These are phyloP conservation scores for Pristionchus exspectatus DNA, from an alignment of 2,888 invertebrate genomes.

Conservation along the genomic window DNA sequence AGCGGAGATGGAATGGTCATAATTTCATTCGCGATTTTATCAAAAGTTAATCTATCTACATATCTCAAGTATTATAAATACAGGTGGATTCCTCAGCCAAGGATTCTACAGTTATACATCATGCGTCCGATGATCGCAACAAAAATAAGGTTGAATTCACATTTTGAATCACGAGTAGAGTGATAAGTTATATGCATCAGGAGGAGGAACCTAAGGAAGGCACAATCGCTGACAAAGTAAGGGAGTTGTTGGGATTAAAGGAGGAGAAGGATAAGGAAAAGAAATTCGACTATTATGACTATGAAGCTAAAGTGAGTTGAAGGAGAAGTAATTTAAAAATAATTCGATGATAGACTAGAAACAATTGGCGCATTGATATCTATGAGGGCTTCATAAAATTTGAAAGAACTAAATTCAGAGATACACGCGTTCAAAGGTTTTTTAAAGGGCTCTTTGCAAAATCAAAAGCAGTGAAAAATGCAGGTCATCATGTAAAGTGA, in stretches of 20 bases:
- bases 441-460: too few species aligned
- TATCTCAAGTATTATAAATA: neutral
- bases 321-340: neutral
- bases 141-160: neutral
- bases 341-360: too few species aligned
- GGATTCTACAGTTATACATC: neutral
- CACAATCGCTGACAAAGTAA: slow-evolving; percentile 15
- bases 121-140: neutral
- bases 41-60: neutral
- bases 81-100: neutral
- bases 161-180: neutral
- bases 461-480: too few species aligned
- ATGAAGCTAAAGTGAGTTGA: neutral
- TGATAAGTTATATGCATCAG: neutral
- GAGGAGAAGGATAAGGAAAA: slow-evolving; percentile 22
- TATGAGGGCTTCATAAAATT: too few species aligned
- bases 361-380: too few species aligned
- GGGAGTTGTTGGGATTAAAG: neutral
- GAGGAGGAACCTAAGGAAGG: neutral
- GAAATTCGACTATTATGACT: slow-evolving; percentile 26
- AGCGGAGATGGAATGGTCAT: neutral
- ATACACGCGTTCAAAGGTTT: too few species aligned
- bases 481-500: too few species aligned
- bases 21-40: neutral
- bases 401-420: too few species aligned